Percentiles rank a stretch among this genome's conserved stretches.
phyloP scores from a whole-genome alignment of 92 coral and sea anemone species.

The Hydrozoanthus gracilis region DNA sequence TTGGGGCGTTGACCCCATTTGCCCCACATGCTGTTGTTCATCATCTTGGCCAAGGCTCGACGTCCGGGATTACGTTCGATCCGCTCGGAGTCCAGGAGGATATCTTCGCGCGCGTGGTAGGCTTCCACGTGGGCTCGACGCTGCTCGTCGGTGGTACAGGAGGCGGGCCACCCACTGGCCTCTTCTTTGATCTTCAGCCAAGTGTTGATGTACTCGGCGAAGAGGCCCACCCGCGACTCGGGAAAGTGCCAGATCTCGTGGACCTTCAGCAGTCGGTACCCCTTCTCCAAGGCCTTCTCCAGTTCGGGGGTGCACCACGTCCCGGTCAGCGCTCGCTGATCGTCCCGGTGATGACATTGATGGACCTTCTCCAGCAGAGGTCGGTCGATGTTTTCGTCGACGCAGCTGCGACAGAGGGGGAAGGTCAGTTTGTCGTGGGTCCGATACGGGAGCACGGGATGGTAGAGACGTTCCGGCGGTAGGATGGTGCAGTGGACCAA shows the following conservation, averaged over 20 bases:
- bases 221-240: too few relatives aligned
- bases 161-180: too few relatives aligned
- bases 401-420: not conserved
- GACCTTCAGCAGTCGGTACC: not conserved
- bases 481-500: not conserved
- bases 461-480: not conserved
- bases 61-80: too few relatives aligned
- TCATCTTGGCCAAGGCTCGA: too few relatives aligned
- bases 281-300: not conserved
- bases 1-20: too few relatives aligned
- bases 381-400: not conserved
- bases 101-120: too few relatives aligned
- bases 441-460: not conserved
- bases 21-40: too few relatives aligned
- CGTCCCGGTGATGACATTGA: not conserved
- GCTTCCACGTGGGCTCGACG: too few relatives aligned
- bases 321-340: not conserved
- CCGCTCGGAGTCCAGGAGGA: too few relatives aligned
- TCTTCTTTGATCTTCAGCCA: too few relatives aligned
- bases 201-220: too few relatives aligned
- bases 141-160: too few relatives aligned
- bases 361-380: not conserved
- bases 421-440: not conserved
- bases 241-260: not conserved
- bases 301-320: not conserved